Base-by-base conservation (phyloP, 2,797 vertebrate species). In the Pterois miles region DNA sequence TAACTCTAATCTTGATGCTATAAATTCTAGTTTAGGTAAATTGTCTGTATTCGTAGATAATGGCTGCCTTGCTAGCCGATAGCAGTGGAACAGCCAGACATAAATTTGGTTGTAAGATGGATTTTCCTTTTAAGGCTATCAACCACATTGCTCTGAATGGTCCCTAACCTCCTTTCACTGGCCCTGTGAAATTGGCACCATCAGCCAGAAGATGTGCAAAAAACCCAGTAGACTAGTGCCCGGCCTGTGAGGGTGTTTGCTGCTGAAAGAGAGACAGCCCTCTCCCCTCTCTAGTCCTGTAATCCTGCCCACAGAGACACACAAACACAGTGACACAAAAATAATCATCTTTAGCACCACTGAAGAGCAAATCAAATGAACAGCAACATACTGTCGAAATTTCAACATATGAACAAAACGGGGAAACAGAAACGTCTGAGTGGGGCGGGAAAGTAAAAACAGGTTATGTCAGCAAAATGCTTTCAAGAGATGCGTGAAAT, bases 331-430 rank as follows among this genome's bases (percentile, higher is more conserved):
- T 65, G 71, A 84, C 84, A 92, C 86, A 83, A 87, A 88, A 81
- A 93, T 33, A 86, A 77, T 87, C 56, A 70, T 92, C 77, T 92
- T 90, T 94, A 96, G 95, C 94, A 95, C 94, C 94, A 94, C 66
- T 80, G 81, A 86, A 85, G 84, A 90, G 75, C 87, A 85, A 89
- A 64, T 85, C 82, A 84, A 80, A 78, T 63, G 80, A 88, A 89
- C 70, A 77, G 63, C 33, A 85, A 75, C 71, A 52, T 46, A 78
- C 23, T 56, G 64, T 72, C 67, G 59, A 80, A 75, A 76, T 78
- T 71, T 86, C 65, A 89, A 89, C 76, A 88, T 73, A 80, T 81
- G 65, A 89, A 84, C 78, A 89, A 74, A 85, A 67, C 31, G 48
- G 53, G 81, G 50, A 75, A 71, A 80, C 20, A 23, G 31, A 87